A percentile compares a stretch with the other conserved stretches of the same genome.
Evolutionary conservation across 2,888 invertebrate species (phyloP).

Genomic region (Autographa pulchrina): DNA sequence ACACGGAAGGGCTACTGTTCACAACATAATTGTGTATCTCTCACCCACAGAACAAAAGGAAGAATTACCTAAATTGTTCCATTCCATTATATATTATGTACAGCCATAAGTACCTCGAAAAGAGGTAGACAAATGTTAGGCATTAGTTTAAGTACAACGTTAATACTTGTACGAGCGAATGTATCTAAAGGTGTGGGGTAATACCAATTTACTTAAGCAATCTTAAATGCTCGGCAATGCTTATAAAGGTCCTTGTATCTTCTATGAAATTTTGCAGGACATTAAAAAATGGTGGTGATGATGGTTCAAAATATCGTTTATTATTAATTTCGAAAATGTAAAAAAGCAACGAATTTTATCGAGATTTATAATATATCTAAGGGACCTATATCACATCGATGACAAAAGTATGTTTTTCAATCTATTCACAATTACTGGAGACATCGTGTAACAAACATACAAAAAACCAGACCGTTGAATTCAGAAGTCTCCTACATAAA

Average conservation of each 20-base stretch:
- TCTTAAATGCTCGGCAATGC: background rate
- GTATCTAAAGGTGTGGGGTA: background rate
- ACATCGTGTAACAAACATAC: too few species aligned
- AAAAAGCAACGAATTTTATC: too few species aligned
- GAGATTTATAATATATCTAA: too few species aligned
- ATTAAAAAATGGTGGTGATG: too few species aligned
- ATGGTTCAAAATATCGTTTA: too few species aligned
- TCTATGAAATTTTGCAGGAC: too few species aligned
- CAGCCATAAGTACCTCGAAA: background rate
- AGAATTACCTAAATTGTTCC: slow-evolving; percentile 8
- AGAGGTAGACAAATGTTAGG: background rate
- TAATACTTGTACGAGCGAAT: background rate
- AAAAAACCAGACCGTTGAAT: too few species aligned
- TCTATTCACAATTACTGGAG: too few species aligned
- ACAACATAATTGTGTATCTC: background rate
- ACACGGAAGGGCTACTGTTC: background rate
- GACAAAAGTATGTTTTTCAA: too few species aligned
- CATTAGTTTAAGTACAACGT: slow-evolving; percentile 7
- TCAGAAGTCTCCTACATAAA: too few species aligned
- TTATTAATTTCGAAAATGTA: too few species aligned
- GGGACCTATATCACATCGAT: too few species aligned
- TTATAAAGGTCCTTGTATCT: background rate
- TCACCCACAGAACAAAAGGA: background rate
- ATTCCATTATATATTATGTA: background rate
- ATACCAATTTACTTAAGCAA: slow-evolving; percentile 1